Evolutionary conservation across 2,888 invertebrate genomes (phyloP), one percentile per base, ranked within the genome.

Genomic region (Philopedon plagiatum): DNA sequence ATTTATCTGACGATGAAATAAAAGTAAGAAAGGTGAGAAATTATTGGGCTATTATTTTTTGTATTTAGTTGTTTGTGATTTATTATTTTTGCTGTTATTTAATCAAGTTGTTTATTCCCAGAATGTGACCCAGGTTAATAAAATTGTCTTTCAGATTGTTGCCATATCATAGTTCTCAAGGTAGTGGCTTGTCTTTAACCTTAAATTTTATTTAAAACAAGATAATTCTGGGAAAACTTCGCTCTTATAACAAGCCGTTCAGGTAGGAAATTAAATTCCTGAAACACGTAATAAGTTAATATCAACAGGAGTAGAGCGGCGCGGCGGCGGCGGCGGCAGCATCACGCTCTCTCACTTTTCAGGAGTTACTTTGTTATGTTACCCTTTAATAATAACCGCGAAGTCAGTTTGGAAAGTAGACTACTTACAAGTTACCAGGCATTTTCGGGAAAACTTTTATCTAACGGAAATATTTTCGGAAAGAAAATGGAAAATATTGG

Each of bases 201-300:
- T 21, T 54, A 63, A 63, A 63, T 63, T 63, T 23, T 63, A 44
- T 34, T 46, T 46, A 46, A 46, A 63, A 63, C 63, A 63, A 46
- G 34, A 46, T 49, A 63, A 46, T 49, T 32, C 32, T 32, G 37
- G 41, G 44, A 41, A 44, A 61, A 61, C 61, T 61, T 26, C 26
- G 39, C 44, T 23, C 56, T 54, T 54, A 54, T 39, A 64, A 54
- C 39, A 64, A 39, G 37, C 51, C 57, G 54, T 73, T 76, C 71
- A 74, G 76, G 76, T 76, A 76, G 73, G 71, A 78, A 76, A 78
- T 77, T 76, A 77, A 78, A 78, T 77, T 77, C 78, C 77, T 77
- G 54, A 68, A 75, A 75, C 69, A 74, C 68, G 75, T 75, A 77
- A 77, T 78, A 78, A 77, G 73, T 78, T 76, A 78, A 78, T 78